Evolutionary conservation across 2,113 vertebrate genomes (phyloP).

Genomic region (Ophiodon elongatus): DNA sequence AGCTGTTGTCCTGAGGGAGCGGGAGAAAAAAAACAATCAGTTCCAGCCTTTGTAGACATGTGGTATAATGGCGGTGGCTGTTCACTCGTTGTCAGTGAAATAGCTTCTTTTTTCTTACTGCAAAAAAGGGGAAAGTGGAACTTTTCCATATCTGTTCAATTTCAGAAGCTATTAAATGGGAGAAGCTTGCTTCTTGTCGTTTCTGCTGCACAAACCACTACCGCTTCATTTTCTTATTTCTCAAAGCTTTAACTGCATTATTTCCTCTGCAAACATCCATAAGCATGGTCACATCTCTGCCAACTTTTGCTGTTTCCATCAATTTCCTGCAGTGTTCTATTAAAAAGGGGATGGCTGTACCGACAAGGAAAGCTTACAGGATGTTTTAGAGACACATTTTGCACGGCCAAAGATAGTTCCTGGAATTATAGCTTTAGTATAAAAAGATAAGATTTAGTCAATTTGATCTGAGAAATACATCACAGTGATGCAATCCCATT

Average conservation of each 20-base stretch:
- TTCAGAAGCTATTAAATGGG: background rate
- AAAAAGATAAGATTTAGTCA: too few relatives aligned
- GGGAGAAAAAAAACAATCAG: constrained; percentile 27
- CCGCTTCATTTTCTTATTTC: background rate
- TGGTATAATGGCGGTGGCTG: background rate
- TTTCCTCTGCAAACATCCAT: background rate
- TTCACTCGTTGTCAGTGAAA: background rate
- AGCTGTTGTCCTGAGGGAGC: constrained; percentile 93
- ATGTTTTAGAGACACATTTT: background rate
- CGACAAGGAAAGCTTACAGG: background rate
- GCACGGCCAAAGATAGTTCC: background rate
- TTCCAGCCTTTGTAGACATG: background rate
- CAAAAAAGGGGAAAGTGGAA: background rate
- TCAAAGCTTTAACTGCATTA: background rate
- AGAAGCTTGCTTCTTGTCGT: background rate
- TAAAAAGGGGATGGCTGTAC: background rate
- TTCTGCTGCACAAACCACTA: background rate
- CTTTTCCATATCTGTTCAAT: constrained; percentile 4
- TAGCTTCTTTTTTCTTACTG: background rate
- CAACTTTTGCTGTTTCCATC: background rate
- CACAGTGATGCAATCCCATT: background rate
- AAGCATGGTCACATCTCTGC: background rate
- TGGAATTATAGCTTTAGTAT: background rate
- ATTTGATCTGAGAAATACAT: background rate
- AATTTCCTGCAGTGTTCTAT: background rate